Base-by-base conservation (phyloP, 1,140 invertebrate species). In the Drosophila chauvacae region DNA sequence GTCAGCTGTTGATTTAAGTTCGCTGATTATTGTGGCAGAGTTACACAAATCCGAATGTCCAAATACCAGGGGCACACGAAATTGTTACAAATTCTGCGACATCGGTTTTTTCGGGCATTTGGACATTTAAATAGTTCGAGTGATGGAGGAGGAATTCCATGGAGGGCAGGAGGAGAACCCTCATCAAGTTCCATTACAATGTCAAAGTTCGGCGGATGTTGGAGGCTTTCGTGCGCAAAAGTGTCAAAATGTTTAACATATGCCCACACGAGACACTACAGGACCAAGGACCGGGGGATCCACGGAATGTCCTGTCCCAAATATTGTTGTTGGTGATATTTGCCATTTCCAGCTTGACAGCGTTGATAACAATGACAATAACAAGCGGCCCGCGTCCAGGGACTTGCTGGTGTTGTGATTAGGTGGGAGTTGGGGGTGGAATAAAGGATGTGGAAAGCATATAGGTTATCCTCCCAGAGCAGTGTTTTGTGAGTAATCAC, bases 201-300 rank as follows among this genome's bases (percentile, higher is more conserved):
- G 83, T 74, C 77, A 88, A 60, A 88, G 84, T 80, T 86, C 60
- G 51, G 61, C 65, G 76, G 63, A 60, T 58, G 61, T 72, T 42
- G 68, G 41, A 47, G 65, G 60, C 56, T 45, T 68, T 65, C 51
- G 68, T 80, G 83, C 71, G 77, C 77, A 87, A 86, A 86, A 87
- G 83, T 87, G 80, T 87, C 83, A 87, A 87, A 88, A 87, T 87
- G 72, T 77, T 83, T 69, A 88, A 87, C 84, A 88, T 88, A 87
- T 83, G 80, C 83, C 83, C 83, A 87, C 83, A 86, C 63, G 83
- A 87, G 83, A 82, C 66, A 61, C 44, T n/a, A 16, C 51, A 62
- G 47, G 23, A 57, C 42, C 47, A 48, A 26, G 20, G 44, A 47
- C 13, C 33, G 30, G 13, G 28, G 26, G 3, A 42, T 30, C 42